These are phyloP conservation scores for Drosophila anceps DNA, from an alignment of 2,888 invertebrate genomes.

Conservation along the genomic window DNA sequence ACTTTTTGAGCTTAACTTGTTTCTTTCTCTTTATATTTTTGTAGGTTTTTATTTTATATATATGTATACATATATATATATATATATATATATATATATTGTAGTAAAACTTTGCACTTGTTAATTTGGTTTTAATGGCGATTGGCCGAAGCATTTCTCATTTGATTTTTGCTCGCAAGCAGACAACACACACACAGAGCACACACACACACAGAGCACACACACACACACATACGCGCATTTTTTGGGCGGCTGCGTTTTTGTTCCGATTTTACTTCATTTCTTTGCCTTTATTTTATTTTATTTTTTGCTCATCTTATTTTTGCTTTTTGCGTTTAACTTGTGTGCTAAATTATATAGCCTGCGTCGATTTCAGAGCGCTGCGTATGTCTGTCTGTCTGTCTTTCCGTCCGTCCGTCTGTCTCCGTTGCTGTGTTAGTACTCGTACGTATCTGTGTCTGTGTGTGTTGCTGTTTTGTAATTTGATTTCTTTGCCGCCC, in stretches of 20 bases:
- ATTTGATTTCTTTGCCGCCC: conserved; percentile 77
- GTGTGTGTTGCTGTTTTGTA: conserved; percentile 75
- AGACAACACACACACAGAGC: conserved; percentile 17
- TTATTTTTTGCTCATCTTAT: conserved; percentile 58
- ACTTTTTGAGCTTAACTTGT: conserved; percentile 54
- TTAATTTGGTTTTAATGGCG: conserved; percentile 59
- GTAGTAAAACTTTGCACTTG: conserved; percentile 36
- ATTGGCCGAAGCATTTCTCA: conserved; percentile 44
- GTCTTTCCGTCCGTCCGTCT: neutral
- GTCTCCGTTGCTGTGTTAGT: conserved; percentile 29
- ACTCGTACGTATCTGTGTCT: conserved; percentile 31
- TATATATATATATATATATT: no score
- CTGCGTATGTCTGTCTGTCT: conserved; percentile 37
- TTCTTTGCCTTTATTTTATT: conserved; percentile 43
- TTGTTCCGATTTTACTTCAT: conserved; percentile 52
- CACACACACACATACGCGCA: conserved; percentile 20
- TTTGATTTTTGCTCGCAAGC: conserved; percentile 35
- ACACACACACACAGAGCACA: conserved; percentile 15
- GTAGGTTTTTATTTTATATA: conserved; percentile 21
- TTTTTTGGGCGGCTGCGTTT: conserved; percentile 67
- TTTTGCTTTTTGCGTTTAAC: conserved; percentile 68
- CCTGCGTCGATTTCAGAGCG: conserved; percentile 64
- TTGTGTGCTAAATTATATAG: conserved; percentile 80
- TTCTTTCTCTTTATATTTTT: conserved; percentile 18
- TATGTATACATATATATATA: no score